Evolutionary conservation across 1,140 invertebrate species (phyloP).

Genomic region (Brachionus koreanus): DNA sequence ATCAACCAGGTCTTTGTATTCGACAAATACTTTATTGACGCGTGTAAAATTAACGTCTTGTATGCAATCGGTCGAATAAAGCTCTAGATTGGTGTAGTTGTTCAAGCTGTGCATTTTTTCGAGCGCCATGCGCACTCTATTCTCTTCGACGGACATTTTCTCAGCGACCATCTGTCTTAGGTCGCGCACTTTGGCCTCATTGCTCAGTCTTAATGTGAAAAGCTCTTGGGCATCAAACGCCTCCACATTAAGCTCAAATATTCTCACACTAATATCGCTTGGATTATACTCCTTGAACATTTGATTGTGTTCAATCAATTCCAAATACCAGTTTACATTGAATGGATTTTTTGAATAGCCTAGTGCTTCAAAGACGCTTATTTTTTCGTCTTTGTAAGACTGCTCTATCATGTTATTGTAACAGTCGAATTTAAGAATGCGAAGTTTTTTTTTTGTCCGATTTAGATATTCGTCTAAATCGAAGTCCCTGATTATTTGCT

Average conservation of each 20-base stretch:
- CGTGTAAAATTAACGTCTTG: conserved; percentile 2
- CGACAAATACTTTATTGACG: conserved; percentile 16
- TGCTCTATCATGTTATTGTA: conserved; percentile 67
- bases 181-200: not conserved
- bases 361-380: conserved; percentile 23
- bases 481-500: conserved; percentile 61
- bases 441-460: conserved; percentile 48
- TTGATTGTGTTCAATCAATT: not conserved
- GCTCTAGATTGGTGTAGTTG: not conserved
- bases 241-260: not conserved
- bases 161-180: not conserved
- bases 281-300: conserved; percentile 15
- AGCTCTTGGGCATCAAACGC: not conserved
- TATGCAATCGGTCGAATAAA: not conserved
- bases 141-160: not conserved
- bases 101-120: not conserved
- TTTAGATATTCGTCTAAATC: not conserved
- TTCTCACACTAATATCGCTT: conserved; percentile 1
- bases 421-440: conserved; percentile 71
- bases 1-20: not conserved
- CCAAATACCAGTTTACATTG: conserved; percentile 28
- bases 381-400: conserved; percentile 67
- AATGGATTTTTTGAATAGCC: conserved; percentile 20
- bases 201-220: not conserved
- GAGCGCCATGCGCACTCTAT: not conserved